Base-by-base conservation (phyloP, 2,888 invertebrate genomes). In the Operophtera brumata region DNA sequence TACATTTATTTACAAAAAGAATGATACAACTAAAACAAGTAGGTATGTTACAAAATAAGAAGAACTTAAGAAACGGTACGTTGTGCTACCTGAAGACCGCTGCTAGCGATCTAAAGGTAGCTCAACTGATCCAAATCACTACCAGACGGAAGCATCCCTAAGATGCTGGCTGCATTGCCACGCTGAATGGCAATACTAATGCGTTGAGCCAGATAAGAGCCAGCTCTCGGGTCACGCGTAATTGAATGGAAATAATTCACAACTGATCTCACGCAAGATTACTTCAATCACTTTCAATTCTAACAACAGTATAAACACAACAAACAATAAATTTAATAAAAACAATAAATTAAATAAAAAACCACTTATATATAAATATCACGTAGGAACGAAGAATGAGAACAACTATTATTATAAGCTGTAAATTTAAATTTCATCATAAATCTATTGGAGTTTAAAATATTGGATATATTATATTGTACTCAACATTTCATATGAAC, bases 341-440 rank as follows among this genome's bases (percentile, higher is more conserved):
- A 9, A 30, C 5, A 34, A 4, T 34, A 34, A 51, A 61, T 53
- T 51, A 42, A 39, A 47, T 56, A 53, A 57, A 62, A 57, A 52
- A 45, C 48, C 44, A 48, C 54, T 59, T 46, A 49, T 39, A 57
- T 50, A 56, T 48, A 55, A 57, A 54, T 48, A 52, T 44, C 57
- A 52, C 57, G 56, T 52, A 45, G 42, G 42, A 34, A 26, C 25
- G 56, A 47, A 54, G 46, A 61, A 61, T 49, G 55, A 57, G 46
- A 63, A 54, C 59, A 52, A 20, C 42, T 42, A 48, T 62, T 59
- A 63, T 59, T 53, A 58, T 53, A 47, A 43, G 52, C 44, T 42
- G 48, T 54, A 54, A 54, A 54, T 61, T 57, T 59, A 50, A 59
- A 61, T 61, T 49, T 51, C 42, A 12, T 55, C 47, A 59, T 63